Evolutionary conservation across 2,113 vertebrate species (phyloP).

Genomic region (Calidris pygmaea): DNA sequence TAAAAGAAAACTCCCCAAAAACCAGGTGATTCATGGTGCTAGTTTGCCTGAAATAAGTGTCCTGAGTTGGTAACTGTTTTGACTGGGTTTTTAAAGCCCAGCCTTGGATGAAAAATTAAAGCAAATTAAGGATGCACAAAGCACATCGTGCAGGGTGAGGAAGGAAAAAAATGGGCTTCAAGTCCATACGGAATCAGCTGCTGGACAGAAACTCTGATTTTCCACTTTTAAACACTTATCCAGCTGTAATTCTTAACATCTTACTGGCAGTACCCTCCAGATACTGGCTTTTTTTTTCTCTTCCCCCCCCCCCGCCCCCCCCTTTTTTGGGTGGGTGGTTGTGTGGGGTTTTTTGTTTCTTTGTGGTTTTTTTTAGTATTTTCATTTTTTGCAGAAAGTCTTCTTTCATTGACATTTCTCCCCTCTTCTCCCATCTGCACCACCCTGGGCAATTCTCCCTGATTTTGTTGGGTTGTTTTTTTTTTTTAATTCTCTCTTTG

Average conservation of each 20-base stretch:
- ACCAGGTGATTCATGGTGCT: too few species aligned
- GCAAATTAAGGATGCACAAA: too few species aligned
- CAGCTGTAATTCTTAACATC: neutral
- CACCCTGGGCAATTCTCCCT: neutral
- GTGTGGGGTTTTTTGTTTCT: neutral
- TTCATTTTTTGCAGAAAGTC: neutral
- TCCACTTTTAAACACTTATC: neutral
- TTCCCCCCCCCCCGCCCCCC: too few species aligned
- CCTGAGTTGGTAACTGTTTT: neutral
- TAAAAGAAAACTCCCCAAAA: neutral
- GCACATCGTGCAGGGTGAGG: too few species aligned
- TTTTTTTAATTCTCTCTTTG: neutral
- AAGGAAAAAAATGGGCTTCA: neutral
- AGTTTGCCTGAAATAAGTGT: neutral
- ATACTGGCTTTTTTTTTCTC: too few species aligned
- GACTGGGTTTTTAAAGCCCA: neutral
- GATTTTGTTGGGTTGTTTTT: neutral
- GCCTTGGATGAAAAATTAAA: neutral
- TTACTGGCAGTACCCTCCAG: neutral
- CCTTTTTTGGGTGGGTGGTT: neutral
- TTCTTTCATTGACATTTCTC: neutral
- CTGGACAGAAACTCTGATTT: neutral
- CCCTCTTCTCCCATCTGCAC: neutral
- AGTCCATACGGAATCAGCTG: neutral
- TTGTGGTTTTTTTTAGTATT: neutral